Base-by-base conservation (phyloP, 2,888 invertebrate species). In the Aromia moschata region DNA sequence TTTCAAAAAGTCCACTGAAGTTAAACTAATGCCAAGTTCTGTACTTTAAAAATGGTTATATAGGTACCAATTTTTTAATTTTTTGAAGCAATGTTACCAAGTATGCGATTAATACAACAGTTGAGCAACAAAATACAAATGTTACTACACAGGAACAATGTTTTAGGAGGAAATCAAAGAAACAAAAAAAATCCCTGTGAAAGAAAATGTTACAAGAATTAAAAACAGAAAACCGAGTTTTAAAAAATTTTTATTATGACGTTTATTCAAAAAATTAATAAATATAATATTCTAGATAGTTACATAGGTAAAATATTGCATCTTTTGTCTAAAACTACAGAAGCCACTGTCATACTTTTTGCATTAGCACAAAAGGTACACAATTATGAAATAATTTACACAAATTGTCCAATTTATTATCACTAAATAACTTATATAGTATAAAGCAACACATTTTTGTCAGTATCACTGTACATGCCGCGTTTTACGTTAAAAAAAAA, bases 321-420 rank as follows among this genome's bases (percentile, higher is more conserved):
- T 41, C 51, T 37, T 45, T 47, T 49, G 31, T 33, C 51, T 45
- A 58, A 40, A 38, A 55, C 54, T 61, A 57, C 55, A n/a, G 11
- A 54, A 61, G 53, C 46, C 44, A 40, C 49, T 61, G 61, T 54
- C 45, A 54, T 49, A 53, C 56, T 58, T 37, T 64, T 64, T 58
- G 64, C 58, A 56, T 46, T 20, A 4, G 2, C 31, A 60, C 64
- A 58, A 65, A 65, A 61, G 52, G 56, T 51, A 56, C 56, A 58
- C 64, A 65, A 54, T 47, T 46, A 38, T 38, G 9, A 15, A 17
- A 49, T 33, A 49, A 51, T 57, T 51, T 57, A 57, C 56, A 57
- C 1, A 30, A 30, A 40, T 47, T 18, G 37, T 45, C 30, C 20
- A 43, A 44, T 31, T 55, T 45, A 43, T 53, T 54, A 40, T 49